Evolutionary conservation across 2,888 invertebrate genomes (phyloP).

Genomic region (Sphaerophoria rueppellii): DNA sequence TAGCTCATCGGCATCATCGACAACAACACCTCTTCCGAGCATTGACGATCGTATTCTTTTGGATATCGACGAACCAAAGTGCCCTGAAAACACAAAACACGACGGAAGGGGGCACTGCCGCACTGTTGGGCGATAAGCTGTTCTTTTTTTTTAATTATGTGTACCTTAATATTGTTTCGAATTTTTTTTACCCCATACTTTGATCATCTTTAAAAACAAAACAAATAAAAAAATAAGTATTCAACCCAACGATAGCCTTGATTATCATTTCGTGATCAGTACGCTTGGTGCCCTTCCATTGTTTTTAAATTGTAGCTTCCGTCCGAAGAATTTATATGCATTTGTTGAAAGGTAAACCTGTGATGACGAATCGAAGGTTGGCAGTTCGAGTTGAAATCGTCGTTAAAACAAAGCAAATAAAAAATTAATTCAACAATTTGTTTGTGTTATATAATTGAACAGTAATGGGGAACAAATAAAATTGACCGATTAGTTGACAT

Average conservation of each 20-base stretch:
- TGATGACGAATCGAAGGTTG: constrained; percentile 33
- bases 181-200: constrained; percentile 30
- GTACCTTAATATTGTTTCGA: constrained; percentile 8
- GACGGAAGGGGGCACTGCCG: constrained; percentile 62
- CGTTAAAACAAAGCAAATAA: neutral
- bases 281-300: neutral
- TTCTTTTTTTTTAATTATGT: neutral
- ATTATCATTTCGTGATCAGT: constrained; percentile 48
- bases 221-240: neutral
- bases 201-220: constrained; percentile 17
- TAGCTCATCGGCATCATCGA: neutral
- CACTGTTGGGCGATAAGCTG: constrained; percentile 33
- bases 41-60: constrained; percentile 76
- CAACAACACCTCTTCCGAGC: constrained; percentile 55
- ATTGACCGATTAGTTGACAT: neutral
- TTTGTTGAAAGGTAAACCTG: constrained; percentile 29
- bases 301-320: neutral
- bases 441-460: neutral
- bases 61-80: constrained; percentile 38
- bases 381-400: constrained; percentile 7
- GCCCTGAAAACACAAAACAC: constrained; percentile 38
- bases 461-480: neutral
- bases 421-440: constrained; percentile 5
- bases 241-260: constrained; percentile 9
- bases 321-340: neutral